Evolutionary conservation across 2,888 invertebrate species (phyloP).

Genomic region (Hedya salicella): DNA sequence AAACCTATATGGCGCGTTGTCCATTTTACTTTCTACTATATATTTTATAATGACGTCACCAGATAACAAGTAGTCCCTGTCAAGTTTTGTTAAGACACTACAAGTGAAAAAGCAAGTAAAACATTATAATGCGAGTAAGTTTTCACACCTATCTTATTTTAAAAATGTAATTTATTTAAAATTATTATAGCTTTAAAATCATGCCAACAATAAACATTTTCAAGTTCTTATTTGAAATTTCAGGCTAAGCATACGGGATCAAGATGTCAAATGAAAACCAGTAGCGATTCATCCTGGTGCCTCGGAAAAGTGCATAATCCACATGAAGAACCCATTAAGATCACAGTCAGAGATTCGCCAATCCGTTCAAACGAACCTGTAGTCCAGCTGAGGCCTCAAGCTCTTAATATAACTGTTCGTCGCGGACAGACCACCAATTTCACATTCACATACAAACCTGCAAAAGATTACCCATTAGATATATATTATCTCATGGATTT

Average conservation of each 20-base stretch:
- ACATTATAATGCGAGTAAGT: no score
- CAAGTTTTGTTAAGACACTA: no score
- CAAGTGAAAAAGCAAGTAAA: no score
- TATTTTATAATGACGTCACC: no score
- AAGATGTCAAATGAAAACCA: conserved; percentile 48
- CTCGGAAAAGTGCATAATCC: conserved; percentile 48
- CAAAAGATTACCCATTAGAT: conserved; percentile 90
- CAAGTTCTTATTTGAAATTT: conserved; percentile 24
- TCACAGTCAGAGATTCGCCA: conserved; percentile 48
- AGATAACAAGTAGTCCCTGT: no score
- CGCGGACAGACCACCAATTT: conserved; percentile 58
- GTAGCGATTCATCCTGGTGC: conserved; percentile 47
- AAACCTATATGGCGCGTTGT: no score
- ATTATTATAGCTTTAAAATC: no score
- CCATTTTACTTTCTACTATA: no score
- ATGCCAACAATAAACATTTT: not conserved
- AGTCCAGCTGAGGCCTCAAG: conserved; percentile 74
- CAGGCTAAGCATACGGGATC: conserved; percentile 48
- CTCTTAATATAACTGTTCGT: conserved; percentile 57
- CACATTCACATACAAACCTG: conserved; percentile 80
- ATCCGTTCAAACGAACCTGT: conserved; percentile 59
- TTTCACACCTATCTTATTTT: no score
- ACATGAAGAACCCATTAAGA: conserved; percentile 13
- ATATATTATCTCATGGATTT: conserved; percentile 91
- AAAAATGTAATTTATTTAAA: no score